phyloP scores from a whole-genome alignment of 2,113 vertebrate genomes.

The Poeciliopsis prolifica region DNA sequence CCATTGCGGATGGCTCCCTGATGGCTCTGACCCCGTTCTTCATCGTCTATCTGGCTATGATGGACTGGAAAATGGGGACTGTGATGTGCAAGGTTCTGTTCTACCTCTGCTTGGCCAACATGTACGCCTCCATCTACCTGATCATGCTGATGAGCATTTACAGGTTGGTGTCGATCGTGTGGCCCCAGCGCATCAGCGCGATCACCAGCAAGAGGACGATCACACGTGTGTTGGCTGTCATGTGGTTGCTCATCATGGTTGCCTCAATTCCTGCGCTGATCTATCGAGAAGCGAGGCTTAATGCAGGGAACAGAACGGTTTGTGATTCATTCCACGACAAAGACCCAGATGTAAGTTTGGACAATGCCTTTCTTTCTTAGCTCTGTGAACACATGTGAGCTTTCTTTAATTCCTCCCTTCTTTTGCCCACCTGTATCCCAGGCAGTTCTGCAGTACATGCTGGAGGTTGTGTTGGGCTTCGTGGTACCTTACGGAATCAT shows the following conservation, averaged over 20 bases:
- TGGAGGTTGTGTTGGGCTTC: conserved; percentile 85
- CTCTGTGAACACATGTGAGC: neutral
- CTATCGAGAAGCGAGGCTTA: conserved; percentile 70
- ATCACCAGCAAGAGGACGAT: conserved; percentile 67
- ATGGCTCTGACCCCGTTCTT: conserved; percentile 86
- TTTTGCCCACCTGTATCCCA: conserved; percentile 26
- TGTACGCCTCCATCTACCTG: conserved; percentile 90
- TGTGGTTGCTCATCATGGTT: conserved; percentile 78
- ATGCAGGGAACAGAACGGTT: fast-evolving
- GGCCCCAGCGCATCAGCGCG: conserved; percentile 75
- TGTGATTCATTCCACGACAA: conserved; percentile 73
- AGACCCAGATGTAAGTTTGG: conserved; percentile 64
- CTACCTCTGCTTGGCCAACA: conserved; percentile 87
- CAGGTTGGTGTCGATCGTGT: conserved; percentile 83
- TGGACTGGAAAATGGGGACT: conserved; percentile 77
- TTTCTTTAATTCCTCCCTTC: neutral
- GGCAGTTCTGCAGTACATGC: conserved; percentile 80
- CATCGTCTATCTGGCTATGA: conserved; percentile 70
- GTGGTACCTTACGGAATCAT: conserved; percentile 84
- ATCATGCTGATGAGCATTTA: conserved; percentile 88
- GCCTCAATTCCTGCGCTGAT: conserved; percentile 81
- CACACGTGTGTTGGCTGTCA: conserved; percentile 64
- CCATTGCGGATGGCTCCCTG: conserved; percentile 82
- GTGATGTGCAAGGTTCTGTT: conserved; percentile 81
- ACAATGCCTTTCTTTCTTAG: neutral